Evolutionary conservation across 2,888 invertebrate genomes (phyloP).

Genomic region (Megamerina dolium): DNA sequence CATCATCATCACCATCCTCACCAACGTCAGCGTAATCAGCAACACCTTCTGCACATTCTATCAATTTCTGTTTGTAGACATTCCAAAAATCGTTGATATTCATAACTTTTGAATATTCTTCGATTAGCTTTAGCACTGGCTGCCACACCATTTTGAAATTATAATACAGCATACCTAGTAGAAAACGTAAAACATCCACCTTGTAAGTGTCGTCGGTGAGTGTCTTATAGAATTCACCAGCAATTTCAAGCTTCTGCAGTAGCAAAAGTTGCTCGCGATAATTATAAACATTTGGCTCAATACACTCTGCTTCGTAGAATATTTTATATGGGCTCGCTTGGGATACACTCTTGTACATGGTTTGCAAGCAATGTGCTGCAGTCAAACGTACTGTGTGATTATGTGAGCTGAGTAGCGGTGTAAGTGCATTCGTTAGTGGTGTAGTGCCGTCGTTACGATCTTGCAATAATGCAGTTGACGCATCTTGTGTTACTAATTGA

Average conservation of each 20-base stretch:
- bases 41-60: slow-evolving; percentile 49
- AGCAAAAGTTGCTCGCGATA: slow-evolving; percentile 72
- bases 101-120: slow-evolving; percentile 64
- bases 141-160: slow-evolving; percentile 90
- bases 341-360: slow-evolving; percentile 49
- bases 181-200: slow-evolving; percentile 65
- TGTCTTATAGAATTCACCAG: slow-evolving; percentile 55
- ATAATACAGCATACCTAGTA: slow-evolving; percentile 75
- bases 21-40: slow-evolving; percentile 19
- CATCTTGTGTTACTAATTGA: slow-evolving; percentile 48
- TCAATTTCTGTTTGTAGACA: slow-evolving; percentile 58
- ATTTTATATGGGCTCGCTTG: slow-evolving; percentile 52
- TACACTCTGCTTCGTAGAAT: slow-evolving; percentile 66
- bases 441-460: too few relatives aligned
- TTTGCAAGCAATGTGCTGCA: slow-evolving; percentile 67
- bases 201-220: slow-evolving; percentile 51
- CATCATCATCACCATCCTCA: slow-evolving; percentile 41
- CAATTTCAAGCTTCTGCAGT: slow-evolving; percentile 67
- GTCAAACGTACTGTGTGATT: slow-evolving; percentile 63
- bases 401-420: slow-evolving; percentile 61
- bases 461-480: slow-evolving; percentile 30
- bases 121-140: slow-evolving; percentile 69
- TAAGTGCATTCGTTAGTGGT: slow-evolving; percentile 50
- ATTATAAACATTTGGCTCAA: slow-evolving; percentile 65
- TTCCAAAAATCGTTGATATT: slow-evolving; percentile 65